A percentile compares a stretch with the other conserved stretches of the same genome.
These are phyloP conservation scores for Drosophila tsacasi DNA, from an alignment of 1,140 invertebrate genomes.

Conservation along the genomic window DNA sequence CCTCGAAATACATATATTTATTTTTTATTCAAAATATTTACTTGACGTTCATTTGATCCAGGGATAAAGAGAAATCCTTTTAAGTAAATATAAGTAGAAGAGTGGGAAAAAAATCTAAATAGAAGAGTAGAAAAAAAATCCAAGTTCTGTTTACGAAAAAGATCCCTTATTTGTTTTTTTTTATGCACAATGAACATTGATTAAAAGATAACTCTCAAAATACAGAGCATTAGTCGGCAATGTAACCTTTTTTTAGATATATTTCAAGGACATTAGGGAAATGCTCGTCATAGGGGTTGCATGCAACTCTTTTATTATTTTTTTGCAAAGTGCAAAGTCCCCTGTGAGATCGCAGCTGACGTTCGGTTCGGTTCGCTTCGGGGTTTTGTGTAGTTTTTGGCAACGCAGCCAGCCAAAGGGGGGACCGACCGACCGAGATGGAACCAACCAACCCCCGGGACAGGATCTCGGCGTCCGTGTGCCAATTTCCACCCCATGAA, in stretches of 20 bases:
- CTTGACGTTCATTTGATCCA: not conserved
- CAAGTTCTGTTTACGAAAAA: no score
- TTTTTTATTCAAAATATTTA: not conserved
- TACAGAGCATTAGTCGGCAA: conserved; percentile 6
- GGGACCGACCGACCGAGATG: conserved; percentile 31
- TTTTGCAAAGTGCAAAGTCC: conserved; percentile 52
- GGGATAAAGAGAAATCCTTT: not conserved
- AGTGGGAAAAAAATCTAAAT: not conserved
- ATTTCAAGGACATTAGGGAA: conserved; percentile 38
- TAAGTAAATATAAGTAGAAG: not conserved
- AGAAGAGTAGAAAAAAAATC: not conserved
- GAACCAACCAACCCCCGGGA: conserved; percentile 47
- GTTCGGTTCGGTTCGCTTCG: conserved; percentile 4
- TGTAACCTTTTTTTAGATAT: conserved; percentile 16
- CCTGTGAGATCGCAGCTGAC: conserved; percentile 68
- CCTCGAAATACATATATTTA: no score
- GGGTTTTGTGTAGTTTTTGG: conserved; percentile 25
- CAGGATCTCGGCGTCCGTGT: conserved; percentile 52
- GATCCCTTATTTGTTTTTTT: conserved; percentile 4
- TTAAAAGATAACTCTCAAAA: conserved; percentile 22
- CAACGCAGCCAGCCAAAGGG: conserved; percentile 22
- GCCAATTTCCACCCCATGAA: conserved; percentile 62
- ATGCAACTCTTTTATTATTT: conserved; percentile 43
- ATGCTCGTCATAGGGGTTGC: conserved; percentile 56
- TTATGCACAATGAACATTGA: conserved; percentile 7